A percentile compares a stretch with the other conserved stretches of the same genome.
Conservation (phyloP, 2,888 invertebrate genomes). For the Nematopogon swammerdamellus region DNA sequence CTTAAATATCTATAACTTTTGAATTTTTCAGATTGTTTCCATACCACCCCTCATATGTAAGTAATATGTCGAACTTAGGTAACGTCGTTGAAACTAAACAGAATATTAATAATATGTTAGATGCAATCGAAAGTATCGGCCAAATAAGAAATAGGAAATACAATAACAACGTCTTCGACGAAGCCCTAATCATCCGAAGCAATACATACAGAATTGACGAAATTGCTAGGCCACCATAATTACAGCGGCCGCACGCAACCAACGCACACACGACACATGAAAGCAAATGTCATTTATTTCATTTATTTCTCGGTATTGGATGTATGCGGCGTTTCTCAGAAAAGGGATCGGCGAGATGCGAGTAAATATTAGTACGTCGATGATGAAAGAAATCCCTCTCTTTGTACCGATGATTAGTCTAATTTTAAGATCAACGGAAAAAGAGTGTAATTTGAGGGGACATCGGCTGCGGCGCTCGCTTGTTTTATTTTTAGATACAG, state of each 20-base stretch:
- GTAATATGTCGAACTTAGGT: too few relatives aligned
- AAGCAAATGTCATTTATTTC: slow-evolving; percentile 56
- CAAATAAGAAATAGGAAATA: too few relatives aligned
- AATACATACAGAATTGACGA: slow-evolving; percentile 21
- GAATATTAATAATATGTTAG: too few relatives aligned
- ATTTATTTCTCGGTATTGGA: slow-evolving; percentile 59
- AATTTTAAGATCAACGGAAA: slow-evolving; percentile 33
- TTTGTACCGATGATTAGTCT: slow-evolving; percentile 54
- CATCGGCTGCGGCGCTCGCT: background rate
- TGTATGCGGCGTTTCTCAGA: slow-evolving; percentile 45
- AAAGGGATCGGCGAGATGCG: slow-evolving; percentile 25
- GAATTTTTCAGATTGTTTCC: too few relatives aligned
- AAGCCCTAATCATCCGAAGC: slow-evolving; percentile 10
- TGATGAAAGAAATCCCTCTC: slow-evolving; percentile 55
- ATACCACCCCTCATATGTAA: too few relatives aligned
- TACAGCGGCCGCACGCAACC: slow-evolving; percentile 48
- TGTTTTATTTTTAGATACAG: too few relatives aligned
- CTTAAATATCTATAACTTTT: too few relatives aligned
- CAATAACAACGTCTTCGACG: too few relatives aligned
- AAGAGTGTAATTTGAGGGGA: slow-evolving; percentile 29
- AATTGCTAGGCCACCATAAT: slow-evolving; percentile 31
- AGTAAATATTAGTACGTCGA: slow-evolving; percentile 52
- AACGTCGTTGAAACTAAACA: too few relatives aligned
- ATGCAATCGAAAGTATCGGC: too few relatives aligned
- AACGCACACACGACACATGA: slow-evolving; percentile 48